Percentiles rank a stretch among this genome's conserved stretches.
Conservation (phyloP, 2,113 vertebrate species). For the Rhea pennata region DNA sequence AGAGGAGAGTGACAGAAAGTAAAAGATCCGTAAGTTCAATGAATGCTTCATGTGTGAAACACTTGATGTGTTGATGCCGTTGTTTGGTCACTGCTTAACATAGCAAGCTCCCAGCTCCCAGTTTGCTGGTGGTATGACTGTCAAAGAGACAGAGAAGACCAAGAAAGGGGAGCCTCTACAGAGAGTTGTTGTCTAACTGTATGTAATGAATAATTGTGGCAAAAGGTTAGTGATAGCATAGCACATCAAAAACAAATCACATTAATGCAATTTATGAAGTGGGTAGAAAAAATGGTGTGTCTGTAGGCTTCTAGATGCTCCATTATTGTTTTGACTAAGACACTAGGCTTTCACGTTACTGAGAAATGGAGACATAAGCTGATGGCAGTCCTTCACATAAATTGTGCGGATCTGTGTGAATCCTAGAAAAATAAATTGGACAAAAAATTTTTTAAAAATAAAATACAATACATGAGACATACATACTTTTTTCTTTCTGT, state of each 20-base stretch:
- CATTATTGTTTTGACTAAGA: background rate
- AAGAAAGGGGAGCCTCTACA: background rate
- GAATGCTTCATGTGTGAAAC: background rate
- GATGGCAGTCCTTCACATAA: background rate
- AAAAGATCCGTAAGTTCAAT: background rate
- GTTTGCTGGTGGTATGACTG: background rate
- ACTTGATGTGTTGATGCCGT: background rate
- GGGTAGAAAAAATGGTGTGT: background rate
- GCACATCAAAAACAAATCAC: background rate
- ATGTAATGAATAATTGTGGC: background rate
- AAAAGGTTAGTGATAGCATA: background rate
- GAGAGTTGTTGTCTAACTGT: background rate
- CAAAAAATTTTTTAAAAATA: background rate
- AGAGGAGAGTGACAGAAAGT: background rate
- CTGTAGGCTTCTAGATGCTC: background rate
- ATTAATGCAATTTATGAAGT: background rate
- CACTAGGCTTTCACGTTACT: background rate
- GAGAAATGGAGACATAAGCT: background rate
- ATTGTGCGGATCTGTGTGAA: background rate
- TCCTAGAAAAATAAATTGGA: background rate
- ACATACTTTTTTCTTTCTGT: background rate
- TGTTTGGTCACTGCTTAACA: background rate
- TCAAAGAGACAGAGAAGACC: background rate
- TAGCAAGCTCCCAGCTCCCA: background rate
- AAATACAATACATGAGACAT: rapidly evolving